These are phyloP conservation scores for Ficedula albicollis DNA, from an alignment of 2,797 vertebrate species.

Conservation along the genomic window DNA sequence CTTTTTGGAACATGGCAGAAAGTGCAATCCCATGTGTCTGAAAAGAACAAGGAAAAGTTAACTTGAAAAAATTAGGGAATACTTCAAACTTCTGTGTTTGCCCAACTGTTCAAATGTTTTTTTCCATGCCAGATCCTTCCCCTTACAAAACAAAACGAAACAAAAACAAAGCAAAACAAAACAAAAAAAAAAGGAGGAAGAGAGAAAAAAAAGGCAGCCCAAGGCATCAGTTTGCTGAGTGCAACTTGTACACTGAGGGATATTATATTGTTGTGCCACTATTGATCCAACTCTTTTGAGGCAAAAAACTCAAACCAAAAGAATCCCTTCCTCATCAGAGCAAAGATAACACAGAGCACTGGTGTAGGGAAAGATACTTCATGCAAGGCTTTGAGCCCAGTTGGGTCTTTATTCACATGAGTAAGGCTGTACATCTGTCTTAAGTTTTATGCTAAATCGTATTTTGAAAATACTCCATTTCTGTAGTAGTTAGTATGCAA, in stretches of 20 bases:
- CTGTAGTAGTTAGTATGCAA: not conserved
- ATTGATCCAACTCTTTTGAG: not conserved
- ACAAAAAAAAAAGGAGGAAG: not conserved
- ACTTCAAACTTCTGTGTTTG: not conserved
- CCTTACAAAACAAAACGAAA: not conserved
- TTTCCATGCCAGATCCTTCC: not conserved
- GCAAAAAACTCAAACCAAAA: not conserved
- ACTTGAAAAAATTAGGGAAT: not conserved
- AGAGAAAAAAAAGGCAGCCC: not conserved
- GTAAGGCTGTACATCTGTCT: not conserved
- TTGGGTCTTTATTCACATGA: not conserved
- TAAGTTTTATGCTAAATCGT: not conserved
- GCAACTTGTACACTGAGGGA: not conserved
- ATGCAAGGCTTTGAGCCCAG: not conserved
- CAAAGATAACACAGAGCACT: not conserved
- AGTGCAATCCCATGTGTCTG: rapidly evolving
- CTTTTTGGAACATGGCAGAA: not conserved
- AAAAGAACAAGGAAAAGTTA: not conserved
- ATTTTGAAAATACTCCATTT: not conserved
- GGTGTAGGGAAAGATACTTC: not conserved
- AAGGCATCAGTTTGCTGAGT: not conserved
- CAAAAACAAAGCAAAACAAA: not conserved
- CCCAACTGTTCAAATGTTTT: not conserved
- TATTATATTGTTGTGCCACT: not conserved
- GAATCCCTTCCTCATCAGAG: not conserved